Evolutionary conservation across 2,113 vertebrate genomes (phyloP), one percentile per base, ranked within the genome.

Genomic region (human): DNA sequence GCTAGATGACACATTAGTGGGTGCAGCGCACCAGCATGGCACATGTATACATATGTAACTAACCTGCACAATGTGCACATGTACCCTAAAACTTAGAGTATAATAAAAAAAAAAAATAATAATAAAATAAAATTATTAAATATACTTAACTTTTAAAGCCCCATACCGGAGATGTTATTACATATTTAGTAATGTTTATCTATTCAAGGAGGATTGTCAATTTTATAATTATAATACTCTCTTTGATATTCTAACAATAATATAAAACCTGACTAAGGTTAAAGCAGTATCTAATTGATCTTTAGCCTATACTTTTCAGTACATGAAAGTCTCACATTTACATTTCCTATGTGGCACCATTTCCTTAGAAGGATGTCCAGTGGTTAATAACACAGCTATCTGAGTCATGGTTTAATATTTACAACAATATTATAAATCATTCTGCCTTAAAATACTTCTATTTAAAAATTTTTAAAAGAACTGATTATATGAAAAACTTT

Each of bases 181-280:
- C 1, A 80, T 55, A 70, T 97, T 97, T 97, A 78, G 92, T 25
- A 94, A 1, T 8, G 1, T 27, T 83, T 86, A 0, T 11, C 17
- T 50, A 17, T 89, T 82, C 80, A 89, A 20, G 45, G 92, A 20
- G 35, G 93, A 79, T 55, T 55, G 52, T 55, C 35, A 94, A 61
- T 96, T 92, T 92, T 55, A 87, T 83, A 86, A 87, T 82, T 97
- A 89, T 82, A 96, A 80, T 78, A 5, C 92, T 96, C 4, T 25
- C 43, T 95, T 95, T 97, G 91, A 97, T 97, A 96, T 4, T 32
- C 5, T 25, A 90, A 30, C 23, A 52, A 30, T 79, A 72, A 57
- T 72, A 32, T 80, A 50, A 92, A 95, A 93, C 50, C 38, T 93
- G 35, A 9, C 18, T 30, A 83, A 38, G 90, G 13, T 11, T 95